Evolutionary conservation across 2,113 vertebrate genomes (phyloP).

Genomic region (Tragelaphus strepsiceros): DNA sequence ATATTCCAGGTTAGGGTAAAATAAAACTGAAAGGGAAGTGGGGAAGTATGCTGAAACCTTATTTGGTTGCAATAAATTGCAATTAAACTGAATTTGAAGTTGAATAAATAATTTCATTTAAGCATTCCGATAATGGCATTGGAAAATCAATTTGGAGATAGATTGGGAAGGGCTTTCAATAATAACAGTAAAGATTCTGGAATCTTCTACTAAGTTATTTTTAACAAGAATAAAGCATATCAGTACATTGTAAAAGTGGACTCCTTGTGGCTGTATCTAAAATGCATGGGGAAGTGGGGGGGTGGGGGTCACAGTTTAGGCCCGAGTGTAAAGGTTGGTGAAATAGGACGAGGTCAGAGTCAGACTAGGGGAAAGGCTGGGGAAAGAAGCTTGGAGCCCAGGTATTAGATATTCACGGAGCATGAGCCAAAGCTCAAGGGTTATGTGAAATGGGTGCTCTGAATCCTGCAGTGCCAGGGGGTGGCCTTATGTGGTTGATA

Average conservation of each 20-base stretch:
- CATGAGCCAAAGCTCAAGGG: fast-evolving
- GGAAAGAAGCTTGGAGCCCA: background rate
- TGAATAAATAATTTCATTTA: background rate
- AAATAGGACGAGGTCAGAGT: background rate
- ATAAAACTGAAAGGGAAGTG: no score
- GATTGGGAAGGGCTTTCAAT: background rate
- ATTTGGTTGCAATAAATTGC: background rate
- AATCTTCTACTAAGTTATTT: background rate
- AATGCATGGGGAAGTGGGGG: background rate
- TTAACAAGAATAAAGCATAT: background rate
- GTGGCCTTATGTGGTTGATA: fast-evolving
- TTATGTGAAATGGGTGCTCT: background rate
- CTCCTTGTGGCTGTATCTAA: fast-evolving
- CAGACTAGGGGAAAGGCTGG: background rate
- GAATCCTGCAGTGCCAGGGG: background rate
- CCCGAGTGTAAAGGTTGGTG: background rate
- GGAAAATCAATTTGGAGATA: background rate
- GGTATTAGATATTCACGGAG: background rate
- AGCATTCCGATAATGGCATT: background rate
- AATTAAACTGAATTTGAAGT: background rate
- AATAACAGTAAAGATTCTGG: background rate
- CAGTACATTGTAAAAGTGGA: background rate
- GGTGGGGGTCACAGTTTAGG: background rate
- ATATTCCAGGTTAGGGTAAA: background rate
- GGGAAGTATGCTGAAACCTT: background rate